Percentiles rank a stretch among this genome's conserved stretches.
These are phyloP conservation scores for Muscicapa striata DNA, from an alignment of 2,797 vertebrate genomes.

Conservation along the genomic window DNA sequence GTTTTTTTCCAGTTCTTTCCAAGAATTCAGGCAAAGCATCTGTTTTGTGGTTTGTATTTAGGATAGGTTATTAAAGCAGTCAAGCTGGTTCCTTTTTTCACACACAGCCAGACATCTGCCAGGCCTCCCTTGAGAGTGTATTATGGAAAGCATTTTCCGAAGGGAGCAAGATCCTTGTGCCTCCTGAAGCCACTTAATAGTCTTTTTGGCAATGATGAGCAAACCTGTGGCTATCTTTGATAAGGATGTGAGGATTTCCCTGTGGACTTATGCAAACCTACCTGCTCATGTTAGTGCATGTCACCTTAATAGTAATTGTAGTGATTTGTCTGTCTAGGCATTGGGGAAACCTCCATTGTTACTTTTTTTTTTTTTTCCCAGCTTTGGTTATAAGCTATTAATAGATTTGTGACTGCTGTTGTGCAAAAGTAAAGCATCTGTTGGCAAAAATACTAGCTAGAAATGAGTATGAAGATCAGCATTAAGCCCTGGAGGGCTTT, in stretches of 20 bases:
- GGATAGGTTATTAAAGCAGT: neutral
- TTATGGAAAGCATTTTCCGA: neutral
- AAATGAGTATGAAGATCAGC: neutral
- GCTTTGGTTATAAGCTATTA: constrained; percentile 16
- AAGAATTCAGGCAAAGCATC: neutral
- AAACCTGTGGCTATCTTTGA: neutral
- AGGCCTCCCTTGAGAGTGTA: neutral
- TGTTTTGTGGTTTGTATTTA: neutral
- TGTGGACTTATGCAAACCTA: neutral
- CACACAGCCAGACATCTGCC: neutral
- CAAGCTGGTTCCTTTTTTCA: neutral
- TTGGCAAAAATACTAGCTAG: neutral
- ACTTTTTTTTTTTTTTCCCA: neutral
- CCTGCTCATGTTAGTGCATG: neutral
- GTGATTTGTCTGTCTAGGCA: neutral
- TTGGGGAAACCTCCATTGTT: neutral
- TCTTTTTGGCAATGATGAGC: neutral
- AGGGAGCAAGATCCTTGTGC: neutral
- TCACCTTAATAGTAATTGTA: neutral
- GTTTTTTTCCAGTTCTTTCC: neutral
- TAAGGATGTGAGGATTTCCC: neutral
- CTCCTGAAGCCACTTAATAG: neutral
- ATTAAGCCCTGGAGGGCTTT: neutral
- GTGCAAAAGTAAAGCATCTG: neutral
- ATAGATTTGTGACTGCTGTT: neutral